phyloP scores from a whole-genome alignment of 2,113 vertebrate genomes.

The Elaphurus davidianus region DNA sequence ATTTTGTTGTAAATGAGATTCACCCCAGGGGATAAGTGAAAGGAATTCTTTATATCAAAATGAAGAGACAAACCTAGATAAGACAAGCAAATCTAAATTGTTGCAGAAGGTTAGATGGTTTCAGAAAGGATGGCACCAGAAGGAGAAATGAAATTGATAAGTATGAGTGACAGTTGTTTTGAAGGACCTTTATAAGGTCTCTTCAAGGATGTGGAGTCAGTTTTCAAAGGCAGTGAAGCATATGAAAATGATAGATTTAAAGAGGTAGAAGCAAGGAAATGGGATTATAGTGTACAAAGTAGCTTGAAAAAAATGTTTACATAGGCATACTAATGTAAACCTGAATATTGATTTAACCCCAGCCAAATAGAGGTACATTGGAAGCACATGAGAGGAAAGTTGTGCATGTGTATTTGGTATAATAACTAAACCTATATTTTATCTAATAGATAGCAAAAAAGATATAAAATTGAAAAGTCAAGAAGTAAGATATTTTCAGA shows the following conservation, averaged over 20 bases:
- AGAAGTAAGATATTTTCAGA: not conserved
- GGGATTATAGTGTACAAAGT: not conserved
- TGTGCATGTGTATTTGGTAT: not conserved
- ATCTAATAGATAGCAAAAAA: not conserved
- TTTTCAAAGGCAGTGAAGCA: not conserved
- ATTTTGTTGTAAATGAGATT: not conserved
- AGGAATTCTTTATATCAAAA: not conserved
- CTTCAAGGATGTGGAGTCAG: not conserved
- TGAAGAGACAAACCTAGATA: not conserved
- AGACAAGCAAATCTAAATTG: not conserved
- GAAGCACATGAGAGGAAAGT: not conserved
- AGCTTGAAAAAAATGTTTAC: not conserved
- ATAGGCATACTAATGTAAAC: not conserved
- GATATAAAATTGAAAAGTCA: not conserved
- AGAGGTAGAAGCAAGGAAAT: not conserved
- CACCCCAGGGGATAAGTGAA: not conserved
- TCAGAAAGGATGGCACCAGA: not conserved
- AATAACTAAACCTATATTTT: not conserved
- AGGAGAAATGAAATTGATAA: not conserved
- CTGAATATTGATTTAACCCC: not conserved
- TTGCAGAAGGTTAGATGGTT: not conserved
- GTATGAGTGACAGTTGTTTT: not conserved
- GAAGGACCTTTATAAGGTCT: not conserved
- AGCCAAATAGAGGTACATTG: not conserved
- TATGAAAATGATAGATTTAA: constrained; percentile 17